phyloP scores from a whole-genome alignment of 2,797 vertebrate species.

The Coregonus sp. region DNA sequence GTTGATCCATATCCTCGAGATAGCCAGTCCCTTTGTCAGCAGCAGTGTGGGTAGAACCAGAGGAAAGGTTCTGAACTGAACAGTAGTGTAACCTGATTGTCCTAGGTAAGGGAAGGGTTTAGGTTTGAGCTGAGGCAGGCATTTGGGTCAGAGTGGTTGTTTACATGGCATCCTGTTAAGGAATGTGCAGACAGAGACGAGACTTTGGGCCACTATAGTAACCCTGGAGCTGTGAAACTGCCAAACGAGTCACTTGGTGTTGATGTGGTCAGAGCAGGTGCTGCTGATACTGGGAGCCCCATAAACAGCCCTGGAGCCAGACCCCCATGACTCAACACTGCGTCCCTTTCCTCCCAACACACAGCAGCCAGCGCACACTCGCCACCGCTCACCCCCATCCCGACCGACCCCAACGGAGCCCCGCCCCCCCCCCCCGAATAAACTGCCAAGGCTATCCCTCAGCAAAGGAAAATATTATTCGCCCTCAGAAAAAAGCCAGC shows the following conservation, averaged over 20 bases:
- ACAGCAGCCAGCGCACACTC: too few species aligned
- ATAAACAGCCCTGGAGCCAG: slow-evolving; percentile 69
- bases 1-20: background rate
- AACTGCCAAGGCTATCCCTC: slow-evolving; percentile 64
- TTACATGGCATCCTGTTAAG: slow-evolving; percentile 50
- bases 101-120: slow-evolving; percentile 19
- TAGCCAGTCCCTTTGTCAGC: background rate
- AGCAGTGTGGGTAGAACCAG: background rate
- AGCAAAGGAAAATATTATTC: slow-evolving; percentile 74
- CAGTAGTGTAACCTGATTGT: slow-evolving; percentile 4
- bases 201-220: slow-evolving; percentile 45
- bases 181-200: slow-evolving; percentile 48
- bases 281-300: slow-evolving; percentile 63
- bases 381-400: slow-evolving; percentile 42
- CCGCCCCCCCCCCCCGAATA: slow-evolving; percentile 26
- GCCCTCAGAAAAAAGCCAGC: slow-evolving; percentile 52
- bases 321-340: slow-evolving; percentile 55
- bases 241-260: slow-evolving; percentile 69
- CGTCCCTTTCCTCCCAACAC: slow-evolving; percentile 13
- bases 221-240: slow-evolving; percentile 70
- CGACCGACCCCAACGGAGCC: slow-evolving; percentile 33
- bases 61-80: background rate
- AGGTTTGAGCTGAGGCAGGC: slow-evolving; percentile 32
- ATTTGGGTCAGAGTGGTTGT: slow-evolving; percentile 43
- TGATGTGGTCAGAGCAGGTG: slow-evolving; percentile 75